These are phyloP conservation scores for Megalopta genalis DNA, from an alignment of 1,140 invertebrate species.

Conservation along the genomic window DNA sequence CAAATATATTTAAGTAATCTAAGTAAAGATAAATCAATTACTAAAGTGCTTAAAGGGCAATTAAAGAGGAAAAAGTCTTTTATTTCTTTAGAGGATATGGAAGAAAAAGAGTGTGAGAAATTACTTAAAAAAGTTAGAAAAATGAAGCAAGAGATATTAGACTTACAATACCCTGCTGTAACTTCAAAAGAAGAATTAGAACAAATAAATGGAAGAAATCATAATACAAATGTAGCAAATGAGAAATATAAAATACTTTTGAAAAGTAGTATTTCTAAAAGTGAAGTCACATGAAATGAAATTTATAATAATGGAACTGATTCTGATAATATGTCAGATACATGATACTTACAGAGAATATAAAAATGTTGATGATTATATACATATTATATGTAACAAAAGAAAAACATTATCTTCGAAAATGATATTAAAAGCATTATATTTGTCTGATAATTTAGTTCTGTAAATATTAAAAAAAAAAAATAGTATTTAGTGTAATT, in stretches of 20 bases:
- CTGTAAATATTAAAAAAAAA: background rate
- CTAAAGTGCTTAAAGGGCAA: background rate
- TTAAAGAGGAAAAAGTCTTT: slow-evolving; percentile 9
- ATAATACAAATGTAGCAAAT: slow-evolving; percentile 18
- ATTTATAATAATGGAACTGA: slow-evolving; percentile 14
- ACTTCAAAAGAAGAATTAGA: background rate
- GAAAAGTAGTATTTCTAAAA: background rate
- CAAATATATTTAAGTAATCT: slow-evolving; percentile 17
- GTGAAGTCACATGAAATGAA: slow-evolving; percentile 24
- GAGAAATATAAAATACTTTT: background rate
- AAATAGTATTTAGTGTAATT: background rate
- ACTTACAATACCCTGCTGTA: background rate
- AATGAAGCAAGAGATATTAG: slow-evolving; percentile 34
- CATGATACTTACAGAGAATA: background rate
- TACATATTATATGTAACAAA: background rate
- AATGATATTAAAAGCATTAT: background rate
- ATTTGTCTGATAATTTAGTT: no score
- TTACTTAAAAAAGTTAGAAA: slow-evolving; percentile 48
- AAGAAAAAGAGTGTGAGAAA: slow-evolving; percentile 53
- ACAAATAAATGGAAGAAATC: background rate
- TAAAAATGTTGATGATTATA: background rate
- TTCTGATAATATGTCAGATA: background rate
- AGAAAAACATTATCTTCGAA: background rate
- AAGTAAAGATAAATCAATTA: background rate
- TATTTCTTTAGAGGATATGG: slow-evolving; percentile 1